Base-by-base conservation (phyloP, 2,113 vertebrate species). In the Grantiella picta region DNA sequence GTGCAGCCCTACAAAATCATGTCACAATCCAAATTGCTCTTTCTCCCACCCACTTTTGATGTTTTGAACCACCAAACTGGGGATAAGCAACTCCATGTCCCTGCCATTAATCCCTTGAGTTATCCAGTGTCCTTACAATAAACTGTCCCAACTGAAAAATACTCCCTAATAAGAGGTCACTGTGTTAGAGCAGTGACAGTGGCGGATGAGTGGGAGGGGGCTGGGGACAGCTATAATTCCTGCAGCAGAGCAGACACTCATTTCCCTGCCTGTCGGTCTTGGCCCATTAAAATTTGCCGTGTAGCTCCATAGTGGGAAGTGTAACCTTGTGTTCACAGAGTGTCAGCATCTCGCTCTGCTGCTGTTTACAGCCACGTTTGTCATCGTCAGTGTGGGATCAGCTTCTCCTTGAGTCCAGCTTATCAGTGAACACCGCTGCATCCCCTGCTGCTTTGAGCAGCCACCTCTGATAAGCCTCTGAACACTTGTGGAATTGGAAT, bases 341-440 rank as follows among this genome's bases (percentile, higher is more conserved):
- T 80, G 97, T 97, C 97, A 97, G 97, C 97, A 97, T 90, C 96
- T 97, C 94, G 96, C 97, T 97, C 94, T 73, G 72, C 88, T 97
- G 96, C 94, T 92, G 94, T 97, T 97, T 96, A 96, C 97, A 96
- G 93, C 95, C 89, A 12, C 91, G 70, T 97, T 96, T 97, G 97
- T 97, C 96, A 97, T 31, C 57, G 45, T 70, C 92, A 91, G 53
- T 38, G 54, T 2, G 2, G 93, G 87, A 94, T 84, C 94, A 94
- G 87, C 92, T 69, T 97, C 96, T 97, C 96, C 96, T 97, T 97
- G 97, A 96, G 94, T 66, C 91, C 47, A 16, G 78, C 94, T 96
- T 91, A 90, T 92, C 83, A 40, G 76, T 12, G 92, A 91, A 9
- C 45, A 2, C 45, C 54, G 82, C 84, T 71, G 57, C 64, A 35